phyloP scores from a whole-genome alignment of 2,113 vertebrate species.

The Nipponia nippon region DNA sequence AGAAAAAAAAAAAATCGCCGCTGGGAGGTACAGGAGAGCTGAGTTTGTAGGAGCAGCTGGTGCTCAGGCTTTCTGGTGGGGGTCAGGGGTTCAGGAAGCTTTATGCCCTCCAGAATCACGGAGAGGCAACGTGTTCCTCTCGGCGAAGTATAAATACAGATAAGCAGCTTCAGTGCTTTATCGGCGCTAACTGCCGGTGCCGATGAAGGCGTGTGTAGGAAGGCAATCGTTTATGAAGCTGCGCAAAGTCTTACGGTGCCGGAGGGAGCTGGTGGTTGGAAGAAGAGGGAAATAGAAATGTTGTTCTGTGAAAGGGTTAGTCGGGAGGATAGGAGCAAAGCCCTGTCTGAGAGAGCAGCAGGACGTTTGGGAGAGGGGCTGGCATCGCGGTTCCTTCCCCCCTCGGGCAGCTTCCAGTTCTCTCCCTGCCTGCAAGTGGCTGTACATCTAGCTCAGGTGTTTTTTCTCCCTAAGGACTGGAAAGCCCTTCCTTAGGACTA shows the following conservation, averaged over 20 bases:
- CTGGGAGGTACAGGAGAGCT: neutral
- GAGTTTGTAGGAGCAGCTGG: neutral
- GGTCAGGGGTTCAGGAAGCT: neutral
- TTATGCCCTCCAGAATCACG: neutral
- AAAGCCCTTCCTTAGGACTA: neutral
- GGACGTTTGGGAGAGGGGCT: neutral
- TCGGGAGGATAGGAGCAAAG: neutral
- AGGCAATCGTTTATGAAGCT: accelerated
- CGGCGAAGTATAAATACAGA: neutral
- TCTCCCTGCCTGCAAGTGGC: neutral
- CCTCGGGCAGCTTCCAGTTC: neutral
- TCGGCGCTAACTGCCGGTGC: neutral
- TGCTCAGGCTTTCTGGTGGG: neutral
- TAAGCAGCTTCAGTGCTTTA: neutral
- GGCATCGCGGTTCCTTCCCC: neutral
- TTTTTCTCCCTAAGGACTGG: neutral
- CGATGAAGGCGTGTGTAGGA: neutral
- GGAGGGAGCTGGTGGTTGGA: neutral
- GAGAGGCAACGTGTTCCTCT: neutral
- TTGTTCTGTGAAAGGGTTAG: neutral
- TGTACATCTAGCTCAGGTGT: accelerated
- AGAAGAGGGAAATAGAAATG: too few relatives aligned
- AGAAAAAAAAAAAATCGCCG: neutral
- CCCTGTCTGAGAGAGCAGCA: too few relatives aligned
- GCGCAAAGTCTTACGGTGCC: accelerated